Percentiles rank a stretch among this genome's conserved stretches.
Evolutionary conservation across 2,888 invertebrate genomes (phyloP).

Genomic region (Microchrysa polita): DNA sequence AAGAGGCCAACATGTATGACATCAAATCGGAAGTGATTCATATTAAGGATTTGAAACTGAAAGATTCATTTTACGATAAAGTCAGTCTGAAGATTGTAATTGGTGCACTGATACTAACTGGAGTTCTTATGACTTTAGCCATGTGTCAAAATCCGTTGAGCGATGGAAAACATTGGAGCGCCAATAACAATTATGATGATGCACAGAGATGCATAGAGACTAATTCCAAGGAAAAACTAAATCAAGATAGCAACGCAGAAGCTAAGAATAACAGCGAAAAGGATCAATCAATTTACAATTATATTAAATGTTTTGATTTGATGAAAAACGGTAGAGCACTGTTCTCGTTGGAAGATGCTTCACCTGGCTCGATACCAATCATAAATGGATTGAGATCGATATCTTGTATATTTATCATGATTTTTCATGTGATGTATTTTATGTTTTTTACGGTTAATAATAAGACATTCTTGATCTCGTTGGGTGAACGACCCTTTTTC

Average conservation of each 20-base stretch:
- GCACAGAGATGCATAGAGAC: too few species aligned
- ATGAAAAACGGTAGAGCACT: constrained; percentile 57
- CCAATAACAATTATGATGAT: background rate
- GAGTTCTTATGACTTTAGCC: constrained; percentile 54
- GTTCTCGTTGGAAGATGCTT: constrained; percentile 56
- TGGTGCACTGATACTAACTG: constrained; percentile 55
- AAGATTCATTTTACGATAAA: constrained; percentile 58
- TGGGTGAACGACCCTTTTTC: constrained; percentile 61
- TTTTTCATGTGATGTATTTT: constrained; percentile 64
- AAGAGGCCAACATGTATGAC: constrained; percentile 61
- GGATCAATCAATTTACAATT: constrained; percentile 47
- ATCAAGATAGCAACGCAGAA: background rate
- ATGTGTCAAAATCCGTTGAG: constrained; percentile 43
- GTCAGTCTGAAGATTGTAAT: constrained; percentile 59
- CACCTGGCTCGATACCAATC: constrained; percentile 59
- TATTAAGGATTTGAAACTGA: constrained; percentile 61
- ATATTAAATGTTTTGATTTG: constrained; percentile 61
- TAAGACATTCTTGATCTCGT: constrained; percentile 60
- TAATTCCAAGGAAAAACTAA: background rate
- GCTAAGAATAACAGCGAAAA: constrained; percentile 16
- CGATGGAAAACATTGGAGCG: constrained; percentile 24
- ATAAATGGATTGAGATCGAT: constrained; percentile 63
- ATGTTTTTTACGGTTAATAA: constrained; percentile 64
- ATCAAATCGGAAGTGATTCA: constrained; percentile 61
- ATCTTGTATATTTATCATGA: constrained; percentile 63